Evolutionary conservation across 2,888 invertebrate species (phyloP), one percentile per base, ranked within the genome.

Genomic region (Himalopsyche kuldschensis): DNA sequence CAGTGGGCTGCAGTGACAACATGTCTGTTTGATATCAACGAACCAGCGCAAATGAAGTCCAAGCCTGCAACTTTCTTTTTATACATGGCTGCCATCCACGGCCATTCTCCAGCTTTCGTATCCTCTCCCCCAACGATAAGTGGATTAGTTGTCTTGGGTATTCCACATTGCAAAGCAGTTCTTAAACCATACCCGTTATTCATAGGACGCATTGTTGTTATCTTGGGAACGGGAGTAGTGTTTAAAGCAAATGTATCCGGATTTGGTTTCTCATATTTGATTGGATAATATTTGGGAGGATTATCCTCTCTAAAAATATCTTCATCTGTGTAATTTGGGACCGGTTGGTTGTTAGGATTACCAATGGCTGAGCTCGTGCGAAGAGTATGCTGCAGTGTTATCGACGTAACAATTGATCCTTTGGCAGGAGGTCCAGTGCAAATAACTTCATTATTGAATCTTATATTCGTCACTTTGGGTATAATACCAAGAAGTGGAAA

Each of bases 31-130:
- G 89, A 89, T 24, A 91, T 82, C 6, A 91, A 87, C 80, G 87
- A 89, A n/a, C 90, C 91, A 5, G 88, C 88, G 75, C 90, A 91
- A 15, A 88, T 89, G 84, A 89, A 90, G 80, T 89, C 87, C 17
- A 89, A 86, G 32, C 84, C 83, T 3, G 87, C 82, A 0, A 87
- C 79, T 77, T 87, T 88, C 1, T 87, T 86, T 4, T 88, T 11
- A 63, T 89, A 90, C 78, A 91, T 88, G 0, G 90, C 90, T 1
- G 86, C 89, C 31, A 90, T 77, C 90, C 91, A 90, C 0, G 90
- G 90, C 90, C 90, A 90, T 46, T 89, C 88, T 5, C 88, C 89
- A 30, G 87, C 88, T 1, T 47, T 84, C 3, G 88, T 87, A 35
- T 82, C 79, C 4, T 87, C 78, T 0, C 89, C 89, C 8, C 87